Evolutionary conservation across 1,140 invertebrate genomes (phyloP).

Genomic region (Caenorhabditis latens): DNA sequence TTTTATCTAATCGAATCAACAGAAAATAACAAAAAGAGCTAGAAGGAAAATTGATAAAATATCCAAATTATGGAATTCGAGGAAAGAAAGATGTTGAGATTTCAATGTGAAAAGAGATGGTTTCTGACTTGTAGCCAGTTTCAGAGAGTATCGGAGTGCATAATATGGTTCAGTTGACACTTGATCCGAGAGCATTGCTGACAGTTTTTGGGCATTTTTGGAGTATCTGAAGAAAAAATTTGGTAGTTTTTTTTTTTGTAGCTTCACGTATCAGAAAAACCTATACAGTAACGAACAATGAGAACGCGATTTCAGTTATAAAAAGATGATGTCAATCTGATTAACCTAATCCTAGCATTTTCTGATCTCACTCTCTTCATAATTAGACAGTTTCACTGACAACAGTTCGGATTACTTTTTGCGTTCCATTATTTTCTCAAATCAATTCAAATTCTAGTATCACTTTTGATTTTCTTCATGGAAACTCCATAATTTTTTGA

Average conservation of each 20-base stretch:
- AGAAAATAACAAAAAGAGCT: slow-evolving; percentile 18
- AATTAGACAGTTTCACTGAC: no score
- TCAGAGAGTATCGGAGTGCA: slow-evolving; percentile 69
- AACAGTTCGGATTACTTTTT: no score
- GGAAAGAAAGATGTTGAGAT: slow-evolving; percentile 14
- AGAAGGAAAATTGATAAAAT: not conserved
- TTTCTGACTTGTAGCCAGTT: slow-evolving; percentile 66
- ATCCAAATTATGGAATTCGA: slow-evolving; percentile 36
- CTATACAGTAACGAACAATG: no score
- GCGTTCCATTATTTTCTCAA: no score
- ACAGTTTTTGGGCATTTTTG: slow-evolving; percentile 71
- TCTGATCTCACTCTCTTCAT: no score
- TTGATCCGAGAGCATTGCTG: slow-evolving; percentile 73
- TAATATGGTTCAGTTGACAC: slow-evolving; percentile 62
- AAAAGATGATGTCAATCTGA: no score
- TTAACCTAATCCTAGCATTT: no score
- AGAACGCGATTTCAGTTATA: no score
- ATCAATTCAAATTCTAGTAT: no score
- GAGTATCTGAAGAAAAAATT: slow-evolving; percentile 69
- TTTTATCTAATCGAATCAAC: not conserved
- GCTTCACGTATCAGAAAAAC: no score
- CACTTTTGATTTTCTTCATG: no score
- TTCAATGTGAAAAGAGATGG: slow-evolving; percentile 30
- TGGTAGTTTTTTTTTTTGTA: not conserved
- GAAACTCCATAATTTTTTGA: no score